These are phyloP conservation scores for Cyclophora punctaria DNA, from an alignment of 2,888 invertebrate genomes.

Conservation along the genomic window DNA sequence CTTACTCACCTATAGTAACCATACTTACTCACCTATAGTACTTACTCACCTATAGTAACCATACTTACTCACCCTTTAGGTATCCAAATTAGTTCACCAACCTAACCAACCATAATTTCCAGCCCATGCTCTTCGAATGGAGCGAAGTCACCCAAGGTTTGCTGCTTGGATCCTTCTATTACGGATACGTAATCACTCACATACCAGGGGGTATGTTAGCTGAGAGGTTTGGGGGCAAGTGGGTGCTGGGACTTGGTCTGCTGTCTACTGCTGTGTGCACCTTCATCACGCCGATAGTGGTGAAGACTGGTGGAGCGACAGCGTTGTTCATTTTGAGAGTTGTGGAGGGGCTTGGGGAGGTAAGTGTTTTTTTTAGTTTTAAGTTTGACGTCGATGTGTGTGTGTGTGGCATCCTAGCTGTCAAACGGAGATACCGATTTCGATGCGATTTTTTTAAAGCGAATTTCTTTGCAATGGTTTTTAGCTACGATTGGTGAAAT, in stretches of 20 bases:
- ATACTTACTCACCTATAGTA: too few species aligned
- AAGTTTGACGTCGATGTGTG: too few species aligned
- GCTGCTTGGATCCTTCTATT: conserved; percentile 88
- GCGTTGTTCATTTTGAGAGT: conserved; percentile 74
- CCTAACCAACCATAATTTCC: conserved; percentile 1
- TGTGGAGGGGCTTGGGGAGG: conserved; percentile 79
- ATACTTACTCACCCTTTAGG: too few species aligned
- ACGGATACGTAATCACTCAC: conserved; percentile 88
- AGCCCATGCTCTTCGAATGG: conserved; percentile 76
- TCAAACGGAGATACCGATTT: too few species aligned
- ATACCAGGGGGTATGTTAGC: conserved; percentile 89
- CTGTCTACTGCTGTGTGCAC: conserved; percentile 88
- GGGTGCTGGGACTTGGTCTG: conserved; percentile 86
- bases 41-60: too few species aligned
- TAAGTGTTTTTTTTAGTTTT: conserved; percentile 30
- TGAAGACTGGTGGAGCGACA: conserved; percentile 71
- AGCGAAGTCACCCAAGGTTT: conserved; percentile 81
- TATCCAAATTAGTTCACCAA: too few species aligned
- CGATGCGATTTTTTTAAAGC: too few species aligned
- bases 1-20: too few species aligned
- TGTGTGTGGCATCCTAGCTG: too few species aligned
- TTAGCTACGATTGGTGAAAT: too few species aligned
- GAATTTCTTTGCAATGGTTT: too few species aligned
- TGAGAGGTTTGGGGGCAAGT: conserved; percentile 88
- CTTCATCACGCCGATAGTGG: conserved; percentile 83